phyloP scores from a whole-genome alignment of 1,140 invertebrate genomes.

The Listronotus bonariensis region DNA sequence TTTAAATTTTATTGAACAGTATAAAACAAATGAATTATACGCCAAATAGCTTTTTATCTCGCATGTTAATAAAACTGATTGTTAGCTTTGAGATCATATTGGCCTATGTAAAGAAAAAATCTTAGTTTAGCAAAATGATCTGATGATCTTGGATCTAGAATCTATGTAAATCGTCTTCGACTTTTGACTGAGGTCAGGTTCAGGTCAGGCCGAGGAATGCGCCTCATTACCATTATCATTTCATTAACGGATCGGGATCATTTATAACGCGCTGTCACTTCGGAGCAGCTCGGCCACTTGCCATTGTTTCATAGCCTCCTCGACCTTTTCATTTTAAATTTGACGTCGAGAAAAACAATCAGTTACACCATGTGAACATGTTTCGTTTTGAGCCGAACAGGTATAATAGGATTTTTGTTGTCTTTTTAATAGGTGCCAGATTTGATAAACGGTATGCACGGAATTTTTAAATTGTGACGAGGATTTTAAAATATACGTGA shows the following conservation, averaged over 20 bases:
- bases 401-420: background rate
- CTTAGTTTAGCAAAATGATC: no score
- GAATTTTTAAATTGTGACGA: background rate
- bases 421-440: constrained; percentile 7
- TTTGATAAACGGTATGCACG: background rate
- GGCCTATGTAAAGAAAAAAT: no score
- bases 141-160: no score
- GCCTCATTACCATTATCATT: constrained; percentile 49
- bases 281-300: background rate
- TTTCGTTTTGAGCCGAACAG: background rate
- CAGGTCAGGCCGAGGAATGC: constrained; percentile 33
- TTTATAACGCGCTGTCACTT: constrained; percentile 46
- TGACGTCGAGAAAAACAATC: constrained; percentile 19
- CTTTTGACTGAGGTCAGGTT: constrained; percentile 41
- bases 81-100: no score
- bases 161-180: no score
- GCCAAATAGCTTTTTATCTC: no score
- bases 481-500: no score
- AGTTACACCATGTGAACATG: constrained; percentile 11
- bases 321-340: constrained; percentile 7
- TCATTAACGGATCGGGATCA: constrained; percentile 47
- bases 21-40: no score
- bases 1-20: no score
- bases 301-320: background rate
- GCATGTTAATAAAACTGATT: no score